Evolutionary conservation across 2,888 invertebrate species (phyloP).

Genomic region (Erpobdella octoculata): DNA sequence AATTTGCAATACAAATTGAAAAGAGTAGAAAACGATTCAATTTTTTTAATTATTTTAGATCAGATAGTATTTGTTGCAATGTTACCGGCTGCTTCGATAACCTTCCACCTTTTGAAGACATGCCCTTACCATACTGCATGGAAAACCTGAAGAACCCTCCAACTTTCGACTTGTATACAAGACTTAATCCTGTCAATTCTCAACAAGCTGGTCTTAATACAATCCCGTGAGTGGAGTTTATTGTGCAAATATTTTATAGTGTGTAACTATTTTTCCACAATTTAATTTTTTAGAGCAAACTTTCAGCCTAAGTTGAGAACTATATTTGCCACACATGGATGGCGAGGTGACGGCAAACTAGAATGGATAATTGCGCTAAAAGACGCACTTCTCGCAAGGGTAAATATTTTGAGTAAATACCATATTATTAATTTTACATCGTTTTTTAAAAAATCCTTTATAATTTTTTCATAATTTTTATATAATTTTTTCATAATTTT

Average conservation of each 20-base stretch:
- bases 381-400: slow-evolving; percentile 20
- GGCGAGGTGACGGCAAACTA: slow-evolving; percentile 25
- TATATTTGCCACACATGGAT: slow-evolving; percentile 30
- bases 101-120: not conserved
- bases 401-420: not conserved
- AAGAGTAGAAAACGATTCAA: too few species aligned
- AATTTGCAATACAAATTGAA: too few species aligned
- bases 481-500: too few species aligned
- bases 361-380: slow-evolving; percentile 27
- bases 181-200: not conserved
- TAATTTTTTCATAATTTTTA: too few species aligned
- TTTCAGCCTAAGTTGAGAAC: slow-evolving; percentile 11
- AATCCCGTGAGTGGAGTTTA: slow-evolving; percentile 20
- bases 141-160: slow-evolving; percentile 6
- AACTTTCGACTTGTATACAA: slow-evolving; percentile 5
- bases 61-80: slow-evolving; percentile 12
- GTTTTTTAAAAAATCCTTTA: too few species aligned
- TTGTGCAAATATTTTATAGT: too few species aligned
- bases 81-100: slow-evolving; percentile 9
- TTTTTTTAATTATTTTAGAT: too few species aligned
- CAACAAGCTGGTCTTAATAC: not conserved
- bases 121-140: slow-evolving; percentile 19
- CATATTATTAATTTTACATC: too few species aligned
- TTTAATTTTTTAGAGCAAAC: not conserved
- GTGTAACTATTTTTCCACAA: too few species aligned